Conservation (phyloP, 2,888 invertebrate genomes). For the Malachius bipustulatus region DNA sequence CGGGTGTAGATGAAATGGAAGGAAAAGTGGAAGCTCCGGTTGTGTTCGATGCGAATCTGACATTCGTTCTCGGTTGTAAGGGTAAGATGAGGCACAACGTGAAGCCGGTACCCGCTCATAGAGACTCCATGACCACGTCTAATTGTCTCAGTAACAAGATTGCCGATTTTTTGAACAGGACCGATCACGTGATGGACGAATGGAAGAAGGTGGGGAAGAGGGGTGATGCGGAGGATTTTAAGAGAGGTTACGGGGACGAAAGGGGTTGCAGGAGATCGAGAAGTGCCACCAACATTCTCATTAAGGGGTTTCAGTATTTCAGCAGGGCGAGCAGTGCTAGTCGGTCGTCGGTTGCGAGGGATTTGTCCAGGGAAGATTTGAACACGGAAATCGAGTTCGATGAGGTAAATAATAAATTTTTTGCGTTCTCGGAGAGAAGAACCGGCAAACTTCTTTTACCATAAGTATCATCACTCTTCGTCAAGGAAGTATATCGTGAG, state of each 20-base stretch:
- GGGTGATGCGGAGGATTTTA: conserved; percentile 33
- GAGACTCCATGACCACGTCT: conserved; percentile 66
- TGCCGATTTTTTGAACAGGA: conserved; percentile 65
- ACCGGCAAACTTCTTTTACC: no score
- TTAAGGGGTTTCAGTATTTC: conserved; percentile 65
- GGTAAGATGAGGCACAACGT: conserved; percentile 55
- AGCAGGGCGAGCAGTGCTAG: conserved; percentile 47
- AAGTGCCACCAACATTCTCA: conserved; percentile 72
- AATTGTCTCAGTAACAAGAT: conserved; percentile 65
- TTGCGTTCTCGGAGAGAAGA: no score
- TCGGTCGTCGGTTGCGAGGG: conserved; percentile 38
- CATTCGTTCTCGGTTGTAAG: conserved; percentile 64
- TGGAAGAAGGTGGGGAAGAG: conserved; percentile 63
- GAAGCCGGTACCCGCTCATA: conserved; percentile 61
- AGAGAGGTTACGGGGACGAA: conserved; percentile 22
- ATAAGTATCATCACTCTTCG: no score
- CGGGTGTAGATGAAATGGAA: conserved; percentile 44
- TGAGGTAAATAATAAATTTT: conserved; percentile 53
- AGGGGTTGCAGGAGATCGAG: conserved; percentile 45
- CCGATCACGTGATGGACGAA: conserved; percentile 82
- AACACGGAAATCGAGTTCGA: conserved; percentile 48
- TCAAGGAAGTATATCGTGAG: no score
- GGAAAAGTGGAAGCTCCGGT: conserved; percentile 64
- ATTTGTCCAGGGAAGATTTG: conserved; percentile 48
- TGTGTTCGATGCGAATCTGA: conserved; percentile 70